These are phyloP conservation scores for Acrocephalus arundinaceus DNA, from an alignment of 2,113 vertebrate genomes.

Conservation along the genomic window DNA sequence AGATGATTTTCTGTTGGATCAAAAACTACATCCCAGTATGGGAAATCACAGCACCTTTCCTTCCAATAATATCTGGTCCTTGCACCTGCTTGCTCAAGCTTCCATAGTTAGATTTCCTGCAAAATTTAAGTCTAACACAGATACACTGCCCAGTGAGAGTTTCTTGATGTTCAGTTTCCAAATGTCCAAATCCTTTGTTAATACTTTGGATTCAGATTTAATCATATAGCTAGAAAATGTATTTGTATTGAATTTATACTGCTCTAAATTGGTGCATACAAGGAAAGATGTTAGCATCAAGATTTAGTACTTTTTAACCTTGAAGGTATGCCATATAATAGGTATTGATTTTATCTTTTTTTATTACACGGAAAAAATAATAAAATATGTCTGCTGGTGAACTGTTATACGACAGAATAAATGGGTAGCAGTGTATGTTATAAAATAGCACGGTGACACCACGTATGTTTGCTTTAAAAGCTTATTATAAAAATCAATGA, in stretches of 20 bases:
- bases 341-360: slow-evolving; percentile 67
- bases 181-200: neutral
- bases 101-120: neutral
- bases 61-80: neutral
- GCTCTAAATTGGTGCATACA: slow-evolving; percentile 44
- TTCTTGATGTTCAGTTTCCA: neutral
- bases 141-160: neutral
- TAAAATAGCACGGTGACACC: slow-evolving; percentile 57
- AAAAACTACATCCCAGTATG: neutral
- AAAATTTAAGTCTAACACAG: neutral
- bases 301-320: slow-evolving; percentile 69
- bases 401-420: slow-evolving; percentile 45
- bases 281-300: slow-evolving; percentile 50
- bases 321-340: slow-evolving; percentile 67
- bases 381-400: slow-evolving; percentile 49
- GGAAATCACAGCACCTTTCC: neutral
- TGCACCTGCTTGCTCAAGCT: neutral
- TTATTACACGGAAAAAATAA: slow-evolving; percentile 59
- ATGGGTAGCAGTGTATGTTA: slow-evolving; percentile 51
- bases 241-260: slow-evolving; percentile 43
- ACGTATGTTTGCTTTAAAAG: slow-evolving; percentile 67
- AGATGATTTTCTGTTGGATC: slow-evolving; percentile 34
- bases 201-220: neutral
- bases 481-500: slow-evolving; percentile 71
- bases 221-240: neutral